These are phyloP conservation scores for Morpho achilles DNA, from an alignment of 2,888 invertebrate species.

Conservation along the genomic window DNA sequence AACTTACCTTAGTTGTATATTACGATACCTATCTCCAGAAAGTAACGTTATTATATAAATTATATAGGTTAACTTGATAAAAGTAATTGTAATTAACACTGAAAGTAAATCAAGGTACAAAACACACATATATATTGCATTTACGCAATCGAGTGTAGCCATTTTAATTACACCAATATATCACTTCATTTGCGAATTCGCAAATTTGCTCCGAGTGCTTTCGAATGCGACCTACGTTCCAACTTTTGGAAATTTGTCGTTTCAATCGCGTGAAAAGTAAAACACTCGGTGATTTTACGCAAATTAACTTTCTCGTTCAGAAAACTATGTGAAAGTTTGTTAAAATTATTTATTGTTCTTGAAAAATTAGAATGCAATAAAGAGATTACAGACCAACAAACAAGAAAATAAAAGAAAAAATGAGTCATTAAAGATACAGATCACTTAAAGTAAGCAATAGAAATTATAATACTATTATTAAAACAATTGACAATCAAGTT, in stretches of 20 bases:
- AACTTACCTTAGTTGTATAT: no score
- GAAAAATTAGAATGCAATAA: no score
- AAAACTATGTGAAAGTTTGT: constrained; percentile 1
- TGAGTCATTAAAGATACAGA: no score
- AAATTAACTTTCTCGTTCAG: constrained; percentile 2
- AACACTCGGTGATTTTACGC: not conserved
- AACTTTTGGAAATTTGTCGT: constrained; percentile 1
- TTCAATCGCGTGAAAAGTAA: constrained; percentile 4
- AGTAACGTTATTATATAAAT: no score
- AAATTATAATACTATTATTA: no score
- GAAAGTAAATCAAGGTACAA: not conserved
- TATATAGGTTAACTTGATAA: no score
- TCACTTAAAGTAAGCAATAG: no score
- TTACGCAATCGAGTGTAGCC: constrained; percentile 41
- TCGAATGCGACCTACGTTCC: not conserved
- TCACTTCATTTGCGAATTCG: constrained; percentile 53
- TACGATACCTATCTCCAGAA: no score
- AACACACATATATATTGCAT: constrained; percentile 11
- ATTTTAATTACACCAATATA: constrained; percentile 61
- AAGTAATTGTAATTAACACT: no score
- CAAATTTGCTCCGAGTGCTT: constrained; percentile 17
- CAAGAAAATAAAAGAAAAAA: no score
- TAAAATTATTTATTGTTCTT: not conserved
- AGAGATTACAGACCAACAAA: no score
- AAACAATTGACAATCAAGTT: no score